Evolutionary conservation across 2,113 vertebrate genomes (phyloP).

Genomic region (Clarias batrachus): DNA sequence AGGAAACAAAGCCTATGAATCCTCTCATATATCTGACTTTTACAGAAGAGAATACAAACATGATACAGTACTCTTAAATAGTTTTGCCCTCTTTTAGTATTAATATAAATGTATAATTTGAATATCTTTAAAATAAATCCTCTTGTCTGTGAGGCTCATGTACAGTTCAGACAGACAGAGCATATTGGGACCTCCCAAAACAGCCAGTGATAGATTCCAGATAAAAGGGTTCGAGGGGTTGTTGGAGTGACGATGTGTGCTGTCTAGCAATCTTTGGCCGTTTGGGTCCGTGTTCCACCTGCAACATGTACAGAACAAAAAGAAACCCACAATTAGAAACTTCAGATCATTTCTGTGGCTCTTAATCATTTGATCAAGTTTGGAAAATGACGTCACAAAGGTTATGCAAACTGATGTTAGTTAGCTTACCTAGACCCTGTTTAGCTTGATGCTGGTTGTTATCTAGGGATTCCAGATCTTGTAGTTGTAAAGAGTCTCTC

Average conservation of each 20-base stretch:
- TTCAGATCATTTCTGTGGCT: background rate
- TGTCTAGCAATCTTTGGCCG: constrained; percentile 74
- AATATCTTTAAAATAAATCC: constrained; percentile 74
- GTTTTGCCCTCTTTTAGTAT: constrained; percentile 80
- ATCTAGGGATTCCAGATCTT: constrained; percentile 74
- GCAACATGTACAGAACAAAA: constrained; percentile 47
- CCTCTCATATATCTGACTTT: constrained; percentile 74
- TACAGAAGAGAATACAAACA: constrained; percentile 78
- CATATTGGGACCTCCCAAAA: constrained; percentile 52
- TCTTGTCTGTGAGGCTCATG: constrained; percentile 69
- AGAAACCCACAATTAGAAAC: constrained; percentile 38
- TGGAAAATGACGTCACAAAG: background rate
- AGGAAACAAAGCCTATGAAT: constrained; percentile 58
- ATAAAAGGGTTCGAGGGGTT: constrained; percentile 37
- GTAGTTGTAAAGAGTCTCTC: constrained; percentile 78
- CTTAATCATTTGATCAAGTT: background rate
- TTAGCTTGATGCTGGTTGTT: constrained; percentile 61
- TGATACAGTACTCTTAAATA: constrained; percentile 84
- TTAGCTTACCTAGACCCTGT: constrained; percentile 68
- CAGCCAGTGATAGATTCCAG: constrained; percentile 56
- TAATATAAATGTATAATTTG: constrained; percentile 76
- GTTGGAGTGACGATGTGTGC: constrained; percentile 39
- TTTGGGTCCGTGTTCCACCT: constrained; percentile 72
- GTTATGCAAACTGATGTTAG: background rate
- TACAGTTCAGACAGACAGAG: constrained; percentile 66